A percentile compares a stretch with the other conserved stretches of the same genome.
Evolutionary conservation across 1,140 invertebrate genomes (phyloP).

Genomic region (Lordiphosa mommai): DNA sequence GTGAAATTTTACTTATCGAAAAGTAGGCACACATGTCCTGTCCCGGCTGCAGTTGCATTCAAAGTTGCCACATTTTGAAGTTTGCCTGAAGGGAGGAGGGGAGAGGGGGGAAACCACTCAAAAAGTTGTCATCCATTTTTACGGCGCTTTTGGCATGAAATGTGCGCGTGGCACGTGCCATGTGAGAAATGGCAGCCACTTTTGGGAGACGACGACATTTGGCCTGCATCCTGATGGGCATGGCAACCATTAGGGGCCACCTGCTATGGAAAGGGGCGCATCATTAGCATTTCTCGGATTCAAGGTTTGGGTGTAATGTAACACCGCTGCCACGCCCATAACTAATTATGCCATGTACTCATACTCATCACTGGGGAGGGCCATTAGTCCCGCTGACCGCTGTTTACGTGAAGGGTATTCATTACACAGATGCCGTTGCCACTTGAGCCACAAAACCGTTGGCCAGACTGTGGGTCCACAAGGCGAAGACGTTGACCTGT

Average conservation of each 20-base stretch:
- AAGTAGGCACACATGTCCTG: neutral
- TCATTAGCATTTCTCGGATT: conserved; percentile 47
- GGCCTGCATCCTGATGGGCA: neutral
- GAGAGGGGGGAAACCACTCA: neutral
- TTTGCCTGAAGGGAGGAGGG: neutral
- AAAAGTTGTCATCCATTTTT: conserved; percentile 28
- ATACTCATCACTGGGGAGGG: conserved; percentile 6
- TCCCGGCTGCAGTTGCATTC: neutral
- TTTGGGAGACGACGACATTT: neutral
- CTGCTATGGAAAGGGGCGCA: conserved; percentile 7
- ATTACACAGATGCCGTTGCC: conserved; percentile 26
- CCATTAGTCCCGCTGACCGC: conserved; percentile 40
- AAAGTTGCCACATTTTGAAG: neutral
- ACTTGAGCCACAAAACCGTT: neutral
- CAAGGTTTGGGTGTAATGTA: conserved; percentile 27
- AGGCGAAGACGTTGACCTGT: no score
- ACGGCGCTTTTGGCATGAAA: conserved; percentile 54
- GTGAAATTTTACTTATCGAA: neutral
- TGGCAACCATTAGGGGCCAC: neutral
- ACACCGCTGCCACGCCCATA: conserved; percentile 46
- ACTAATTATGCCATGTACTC: conserved; percentile 49
- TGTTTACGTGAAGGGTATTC: conserved; percentile 35
- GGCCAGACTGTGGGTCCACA: neutral
- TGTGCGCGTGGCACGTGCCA: conserved; percentile 29
- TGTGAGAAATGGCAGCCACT: neutral